These are phyloP conservation scores for Austrofundulus limnaeus DNA, from an alignment of 2,113 vertebrate genomes.

Conservation along the genomic window DNA sequence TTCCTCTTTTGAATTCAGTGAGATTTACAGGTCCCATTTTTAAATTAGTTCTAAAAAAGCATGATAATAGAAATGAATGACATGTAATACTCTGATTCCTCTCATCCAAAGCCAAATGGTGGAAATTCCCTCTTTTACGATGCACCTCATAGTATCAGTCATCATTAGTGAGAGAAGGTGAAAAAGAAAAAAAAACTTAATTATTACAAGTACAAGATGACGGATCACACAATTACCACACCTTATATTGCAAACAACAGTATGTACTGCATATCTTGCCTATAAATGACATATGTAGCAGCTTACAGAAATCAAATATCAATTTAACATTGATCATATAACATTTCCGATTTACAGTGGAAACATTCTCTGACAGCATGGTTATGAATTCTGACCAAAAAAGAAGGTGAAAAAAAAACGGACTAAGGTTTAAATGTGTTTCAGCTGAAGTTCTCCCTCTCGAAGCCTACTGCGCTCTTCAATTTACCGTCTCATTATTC, in stretches of 20 bases:
- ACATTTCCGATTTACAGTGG: conserved; percentile 60
- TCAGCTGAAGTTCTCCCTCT: conserved; percentile 59
- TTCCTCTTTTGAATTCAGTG: conserved; percentile 42
- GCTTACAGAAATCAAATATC: conserved; percentile 62
- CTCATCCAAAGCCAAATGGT: conserved; percentile 39
- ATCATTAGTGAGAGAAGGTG: conserved; percentile 24
- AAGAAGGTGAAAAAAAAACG: conserved; percentile 24
- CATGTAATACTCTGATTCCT: conserved; percentile 42
- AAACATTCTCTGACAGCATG: background rate
- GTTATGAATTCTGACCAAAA: background rate
- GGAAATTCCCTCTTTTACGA: conserved; percentile 36
- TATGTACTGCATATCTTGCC: conserved; percentile 47
- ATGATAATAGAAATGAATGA: no score
- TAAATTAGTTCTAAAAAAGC: conserved; percentile 32
- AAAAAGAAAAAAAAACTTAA: conserved; percentile 43
- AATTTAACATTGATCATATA: conserved; percentile 68
- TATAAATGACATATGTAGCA: conserved; percentile 48
- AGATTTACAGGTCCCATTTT: conserved; percentile 7
- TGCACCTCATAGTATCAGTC: conserved; percentile 37
- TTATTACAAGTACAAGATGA: conserved; percentile 63
- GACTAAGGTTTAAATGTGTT: conserved; percentile 68
- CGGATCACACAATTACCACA: conserved; percentile 49
- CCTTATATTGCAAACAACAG: conserved; percentile 61
- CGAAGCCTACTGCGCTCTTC: conserved; percentile 59
- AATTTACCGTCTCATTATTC: conserved; percentile 79